A percentile compares a stretch with the other conserved stretches of the same genome.
Evolutionary conservation across 2,888 invertebrate genomes (phyloP).

Genomic region (Chromoteleia sp.): DNA sequence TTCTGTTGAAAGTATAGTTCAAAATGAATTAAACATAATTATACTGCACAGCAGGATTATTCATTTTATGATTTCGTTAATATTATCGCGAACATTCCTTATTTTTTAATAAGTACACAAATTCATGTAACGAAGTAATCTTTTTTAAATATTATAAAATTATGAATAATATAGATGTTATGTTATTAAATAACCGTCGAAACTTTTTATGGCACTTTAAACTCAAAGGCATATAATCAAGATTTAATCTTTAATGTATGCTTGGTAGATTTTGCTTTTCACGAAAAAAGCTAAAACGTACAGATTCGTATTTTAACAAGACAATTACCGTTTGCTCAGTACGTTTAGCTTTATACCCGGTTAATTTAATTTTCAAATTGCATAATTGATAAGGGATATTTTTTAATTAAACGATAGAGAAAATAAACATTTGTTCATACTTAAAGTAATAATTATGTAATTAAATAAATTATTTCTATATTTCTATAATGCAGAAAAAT

Average conservation of each 20-base stretch:
- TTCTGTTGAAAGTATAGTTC: no score
- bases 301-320: slow-evolving; percentile 23
- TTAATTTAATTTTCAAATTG: slow-evolving; percentile 36
- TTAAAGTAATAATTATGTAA: background rate
- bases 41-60: background rate
- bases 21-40: no score
- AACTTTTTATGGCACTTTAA: slow-evolving; percentile 4
- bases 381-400: slow-evolving; percentile 1
- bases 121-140: background rate
- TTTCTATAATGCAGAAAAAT: background rate
- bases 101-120: background rate
- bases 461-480: background rate
- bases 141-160: background rate
- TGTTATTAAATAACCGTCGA: slow-evolving; percentile 5
- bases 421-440: background rate
- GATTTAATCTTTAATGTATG: slow-evolving; percentile 17
- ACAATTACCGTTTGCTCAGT: slow-evolving; percentile 27
- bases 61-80: background rate
- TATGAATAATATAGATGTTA: background rate
- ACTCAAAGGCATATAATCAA: slow-evolving; percentile 7
- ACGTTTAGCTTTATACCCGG: slow-evolving; percentile 13
- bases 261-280: slow-evolving; percentile 14
- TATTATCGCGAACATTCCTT: background rate
- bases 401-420: background rate
- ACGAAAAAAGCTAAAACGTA: slow-evolving; percentile 26